Base-by-base conservation (phyloP, 2,888 invertebrate species). In the Mimachlamys varia region DNA sequence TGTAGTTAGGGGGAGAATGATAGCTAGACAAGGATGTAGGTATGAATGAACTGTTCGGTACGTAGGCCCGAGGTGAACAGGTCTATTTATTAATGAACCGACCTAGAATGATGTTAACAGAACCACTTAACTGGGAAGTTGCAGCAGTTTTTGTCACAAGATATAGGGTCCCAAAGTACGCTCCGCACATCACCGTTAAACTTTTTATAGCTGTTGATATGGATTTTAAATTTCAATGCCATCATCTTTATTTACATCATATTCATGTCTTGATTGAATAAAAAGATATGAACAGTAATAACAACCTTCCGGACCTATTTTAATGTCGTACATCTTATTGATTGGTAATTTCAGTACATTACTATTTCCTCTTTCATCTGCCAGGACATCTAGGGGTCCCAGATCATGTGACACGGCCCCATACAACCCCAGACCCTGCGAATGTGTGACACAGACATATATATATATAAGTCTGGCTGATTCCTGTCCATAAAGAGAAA, bases 61-160 rank as follows among this genome's bases (percentile, higher is more conserved):
- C 76, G n/a, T n/a, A n/a, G n/a, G n/a, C 5, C 13, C 1, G 33
- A 76, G 76, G 76, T 76, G 76, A 76, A 76, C 76, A 27, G 33
- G 76, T 76, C 33, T 76, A 27, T 76, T 76, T 76, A 76, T 76
- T 76, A 76, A 76, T 76, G 76, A 76, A 76, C 33, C 76, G 76
- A 33, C 15, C 27, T 33, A 33, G 76, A 76, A 33, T 76, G 76
- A 76, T 76, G n/a, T 22, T 33, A 15, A 27, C 76, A 76, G 76
- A 33, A 12, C 27, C 58, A 58, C 58, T 58, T 22, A 33, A 33
- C 76, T 76, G 33, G 27, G 76, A 76, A 76, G 76, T 22, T 76
- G 27, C 33, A 33, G 33, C 27, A 53, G 58, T 2, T 19, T 22
- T 22, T 58, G 58, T 58, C 19, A 15, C 53, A 13, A 13, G 22